Evolutionary conservation across 2,113 vertebrate species (phyloP).

Genomic region (Grammomys surdaster): DNA sequence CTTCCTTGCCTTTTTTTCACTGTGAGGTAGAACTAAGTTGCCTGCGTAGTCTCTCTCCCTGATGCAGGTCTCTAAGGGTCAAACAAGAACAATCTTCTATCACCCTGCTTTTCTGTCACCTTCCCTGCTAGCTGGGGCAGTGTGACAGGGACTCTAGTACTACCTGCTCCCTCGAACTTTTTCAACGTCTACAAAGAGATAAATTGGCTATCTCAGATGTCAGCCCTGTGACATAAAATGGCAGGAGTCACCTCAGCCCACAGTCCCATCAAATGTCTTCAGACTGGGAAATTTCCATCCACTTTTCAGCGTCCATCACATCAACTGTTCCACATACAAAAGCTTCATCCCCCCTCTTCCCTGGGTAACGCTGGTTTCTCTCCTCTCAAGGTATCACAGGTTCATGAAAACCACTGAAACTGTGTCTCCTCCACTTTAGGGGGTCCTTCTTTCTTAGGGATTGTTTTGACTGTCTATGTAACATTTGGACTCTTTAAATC

Average conservation of each 20-base stretch:
- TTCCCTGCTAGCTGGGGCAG: background rate
- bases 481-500: background rate
- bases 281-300: background rate
- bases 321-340: background rate
- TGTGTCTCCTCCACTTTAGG: background rate
- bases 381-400: background rate
- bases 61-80: background rate
- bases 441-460: background rate
- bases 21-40: conserved; percentile 10
- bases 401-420: background rate
- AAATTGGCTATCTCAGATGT: background rate
- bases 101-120: conserved; percentile 5
- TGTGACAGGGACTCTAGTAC: background rate
- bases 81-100: conserved; percentile 18
- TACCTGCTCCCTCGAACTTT: background rate
- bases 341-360: background rate
- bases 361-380: background rate
- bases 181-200: background rate
- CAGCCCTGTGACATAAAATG: background rate
- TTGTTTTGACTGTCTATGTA: background rate
- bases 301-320: too few species aligned
- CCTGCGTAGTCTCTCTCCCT: background rate
- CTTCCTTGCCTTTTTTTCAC: conserved; percentile 50
- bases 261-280: background rate
- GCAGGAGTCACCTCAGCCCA: background rate